Evolutionary conservation across 2,113 vertebrate genomes (phyloP).

Genomic region (Chlamydotis undulata): DNA sequence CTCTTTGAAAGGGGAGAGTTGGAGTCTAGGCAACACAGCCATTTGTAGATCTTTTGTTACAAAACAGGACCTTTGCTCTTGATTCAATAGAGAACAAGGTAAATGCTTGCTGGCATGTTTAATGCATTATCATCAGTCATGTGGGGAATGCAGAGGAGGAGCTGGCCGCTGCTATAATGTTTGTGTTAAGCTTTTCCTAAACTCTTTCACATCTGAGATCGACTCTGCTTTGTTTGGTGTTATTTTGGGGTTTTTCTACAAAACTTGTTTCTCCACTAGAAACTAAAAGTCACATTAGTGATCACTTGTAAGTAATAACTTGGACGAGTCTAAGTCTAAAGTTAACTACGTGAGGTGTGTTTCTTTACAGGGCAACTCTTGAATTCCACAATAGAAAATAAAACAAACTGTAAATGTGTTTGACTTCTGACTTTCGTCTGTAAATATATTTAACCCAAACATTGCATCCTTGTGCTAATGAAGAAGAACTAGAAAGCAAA

Average conservation of each 20-base stretch:
- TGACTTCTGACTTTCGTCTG: not conserved
- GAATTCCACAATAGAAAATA: not conserved
- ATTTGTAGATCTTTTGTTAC: not conserved
- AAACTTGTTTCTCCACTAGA: not conserved
- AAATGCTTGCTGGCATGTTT: not conserved
- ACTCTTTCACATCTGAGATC: not conserved
- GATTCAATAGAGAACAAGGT: not conserved
- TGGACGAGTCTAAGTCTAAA: not conserved
- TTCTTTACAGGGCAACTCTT: not conserved
- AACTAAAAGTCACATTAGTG: not conserved
- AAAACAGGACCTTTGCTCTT: slow-evolving; percentile 1
- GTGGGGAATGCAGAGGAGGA: not conserved
- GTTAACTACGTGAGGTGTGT: not conserved
- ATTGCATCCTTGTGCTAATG: not conserved
- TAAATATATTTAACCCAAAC: not conserved
- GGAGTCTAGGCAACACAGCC: not conserved
- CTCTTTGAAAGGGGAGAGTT: not conserved
- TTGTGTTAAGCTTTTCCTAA: not conserved
- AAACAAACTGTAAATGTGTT: not conserved
- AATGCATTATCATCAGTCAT: not conserved
- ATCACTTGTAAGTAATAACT: not conserved
- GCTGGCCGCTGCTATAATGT: not conserved
- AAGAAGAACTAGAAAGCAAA: not conserved
- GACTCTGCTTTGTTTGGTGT: not conserved
- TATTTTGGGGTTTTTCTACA: not conserved